Evolutionary conservation across 2,888 invertebrate species (phyloP).

Genomic region (Thymelicus acteon): DNA sequence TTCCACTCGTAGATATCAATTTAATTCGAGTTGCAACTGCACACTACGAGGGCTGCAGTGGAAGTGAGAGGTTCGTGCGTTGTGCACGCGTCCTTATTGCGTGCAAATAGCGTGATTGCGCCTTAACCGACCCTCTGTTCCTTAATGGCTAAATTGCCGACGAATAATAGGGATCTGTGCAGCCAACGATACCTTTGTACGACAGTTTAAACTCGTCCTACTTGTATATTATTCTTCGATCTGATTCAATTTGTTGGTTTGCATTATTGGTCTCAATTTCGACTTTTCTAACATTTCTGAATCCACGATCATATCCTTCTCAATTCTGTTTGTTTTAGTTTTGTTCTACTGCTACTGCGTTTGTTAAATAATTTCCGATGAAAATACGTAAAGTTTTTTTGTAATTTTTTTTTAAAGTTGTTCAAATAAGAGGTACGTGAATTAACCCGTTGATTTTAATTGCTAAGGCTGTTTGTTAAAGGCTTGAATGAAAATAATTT

Average conservation of each 20-base stretch:
- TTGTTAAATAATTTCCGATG: too few relatives aligned
- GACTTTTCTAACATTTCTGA: not conserved
- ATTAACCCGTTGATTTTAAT: too few relatives aligned
- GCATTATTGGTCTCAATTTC: not conserved
- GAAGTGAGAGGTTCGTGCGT: constrained; percentile 5
- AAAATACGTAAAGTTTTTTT: too few relatives aligned
- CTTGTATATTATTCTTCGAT: not conserved
- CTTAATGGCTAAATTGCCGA: constrained; percentile 28
- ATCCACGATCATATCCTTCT: not conserved
- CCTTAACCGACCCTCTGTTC: constrained; percentile 27
- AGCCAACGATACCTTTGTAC: constrained; percentile 18
- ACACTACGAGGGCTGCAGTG: not conserved
- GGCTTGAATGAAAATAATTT: too few relatives aligned
- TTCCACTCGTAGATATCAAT: not conserved
- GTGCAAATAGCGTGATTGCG: constrained; percentile 17
- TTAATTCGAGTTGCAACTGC: not conserved
- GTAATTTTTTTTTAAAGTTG: too few relatives aligned
- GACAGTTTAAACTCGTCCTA: constrained; percentile 4
- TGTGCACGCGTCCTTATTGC: constrained; percentile 12
- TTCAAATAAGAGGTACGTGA: too few relatives aligned
- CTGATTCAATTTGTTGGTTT: not conserved
- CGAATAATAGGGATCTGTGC: constrained; percentile 27
- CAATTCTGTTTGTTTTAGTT: not conserved
- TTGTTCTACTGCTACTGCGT: too few relatives aligned
- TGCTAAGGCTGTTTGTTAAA: too few relatives aligned